Conservation (phyloP, 2,797 vertebrate species). For the Myotis findleyi region DNA sequence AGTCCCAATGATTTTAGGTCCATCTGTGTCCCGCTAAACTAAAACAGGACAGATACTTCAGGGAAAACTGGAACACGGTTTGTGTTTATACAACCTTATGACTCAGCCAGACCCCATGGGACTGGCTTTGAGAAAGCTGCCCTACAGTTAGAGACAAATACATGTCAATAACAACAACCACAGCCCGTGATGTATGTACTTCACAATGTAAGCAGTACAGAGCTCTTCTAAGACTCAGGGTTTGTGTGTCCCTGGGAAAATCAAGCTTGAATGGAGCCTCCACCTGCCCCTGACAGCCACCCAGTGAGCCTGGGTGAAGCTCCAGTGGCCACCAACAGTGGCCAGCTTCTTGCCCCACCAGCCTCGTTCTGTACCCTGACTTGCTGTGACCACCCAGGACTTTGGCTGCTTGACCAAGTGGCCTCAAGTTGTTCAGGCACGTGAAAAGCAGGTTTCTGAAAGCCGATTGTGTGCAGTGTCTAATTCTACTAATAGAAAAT, state of each 20-base stretch:
- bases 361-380: background rate
- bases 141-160: background rate
- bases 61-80: background rate
- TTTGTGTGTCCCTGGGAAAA: background rate
- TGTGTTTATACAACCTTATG: background rate
- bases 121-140: background rate
- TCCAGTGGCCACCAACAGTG: background rate
- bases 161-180: background rate
- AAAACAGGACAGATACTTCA: constrained; percentile 52
- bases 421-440: background rate
- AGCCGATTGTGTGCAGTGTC: background rate
- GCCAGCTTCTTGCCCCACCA: background rate
- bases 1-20: background rate
- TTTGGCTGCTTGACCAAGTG: background rate
- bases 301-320: background rate
- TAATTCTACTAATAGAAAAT: background rate
- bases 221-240: background rate
- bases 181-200: background rate
- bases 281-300: background rate
- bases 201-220: background rate
- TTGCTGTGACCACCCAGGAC: background rate
- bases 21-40: background rate
- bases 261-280: background rate
- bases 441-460: background rate
- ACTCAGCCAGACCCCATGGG: background rate